A percentile compares a stretch with the other conserved stretches of the same genome.
phyloP scores from a whole-genome alignment of 2,888 invertebrate species.

The Epistrophe grossulariae region DNA sequence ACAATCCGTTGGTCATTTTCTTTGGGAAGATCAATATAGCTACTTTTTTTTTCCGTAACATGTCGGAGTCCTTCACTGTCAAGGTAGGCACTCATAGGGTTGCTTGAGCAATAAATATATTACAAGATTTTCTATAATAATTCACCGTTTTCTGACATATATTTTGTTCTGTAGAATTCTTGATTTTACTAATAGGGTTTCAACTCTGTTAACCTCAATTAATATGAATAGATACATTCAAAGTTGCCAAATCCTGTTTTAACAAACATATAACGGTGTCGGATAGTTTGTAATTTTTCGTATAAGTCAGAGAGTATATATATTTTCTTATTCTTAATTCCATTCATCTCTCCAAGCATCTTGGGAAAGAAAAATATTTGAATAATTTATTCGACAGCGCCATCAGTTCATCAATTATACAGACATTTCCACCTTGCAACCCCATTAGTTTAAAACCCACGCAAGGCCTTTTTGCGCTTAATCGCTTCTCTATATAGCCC shows the following conservation, averaged over 20 bases:
- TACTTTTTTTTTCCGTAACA: no score
- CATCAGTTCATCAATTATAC: constrained; percentile 10
- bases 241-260: neutral
- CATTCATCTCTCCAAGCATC: neutral
- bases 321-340: neutral
- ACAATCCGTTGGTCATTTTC: no score
- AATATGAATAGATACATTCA: neutral
- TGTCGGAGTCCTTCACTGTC: no score
- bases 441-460: constrained; percentile 45
- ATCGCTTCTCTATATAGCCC: constrained; percentile 43
- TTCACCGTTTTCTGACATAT: no score
- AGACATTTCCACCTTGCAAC: constrained; percentile 17
- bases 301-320: neutral
- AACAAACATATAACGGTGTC: neutral
- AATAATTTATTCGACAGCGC: constrained; percentile 28
- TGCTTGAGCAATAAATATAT: no score
- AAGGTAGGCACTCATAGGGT: no score
- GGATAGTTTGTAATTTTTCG: neutral
- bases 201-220: no score
- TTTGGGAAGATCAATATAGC: no score
- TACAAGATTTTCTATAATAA: no score
- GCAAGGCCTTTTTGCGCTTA: constrained; percentile 19
- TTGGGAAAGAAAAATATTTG: neutral
- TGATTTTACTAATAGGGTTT: no score
- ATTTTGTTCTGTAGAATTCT: no score